phyloP scores from a whole-genome alignment of 2,113 vertebrate genomes.

The Brachyhypopomus gauderio region DNA sequence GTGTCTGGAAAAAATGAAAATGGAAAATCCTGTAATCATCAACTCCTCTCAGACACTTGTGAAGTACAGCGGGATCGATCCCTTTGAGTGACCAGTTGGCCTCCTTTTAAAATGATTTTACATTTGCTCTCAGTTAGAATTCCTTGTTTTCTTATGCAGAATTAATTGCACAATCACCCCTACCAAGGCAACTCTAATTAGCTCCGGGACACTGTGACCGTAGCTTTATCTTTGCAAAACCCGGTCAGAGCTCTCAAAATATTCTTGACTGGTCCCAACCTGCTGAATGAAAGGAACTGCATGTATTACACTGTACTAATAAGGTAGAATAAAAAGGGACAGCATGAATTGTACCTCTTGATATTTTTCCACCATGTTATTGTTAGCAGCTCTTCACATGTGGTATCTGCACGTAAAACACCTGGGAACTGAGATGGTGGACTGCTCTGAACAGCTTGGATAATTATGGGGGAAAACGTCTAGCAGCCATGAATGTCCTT shows the following conservation, averaged over 20 bases:
- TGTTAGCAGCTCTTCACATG: conserved; percentile 5
- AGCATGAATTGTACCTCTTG: neutral
- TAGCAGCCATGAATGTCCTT: neutral
- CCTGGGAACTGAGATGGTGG: neutral
- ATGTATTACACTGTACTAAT: neutral
- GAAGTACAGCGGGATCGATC: neutral
- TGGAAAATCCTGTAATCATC: neutral
- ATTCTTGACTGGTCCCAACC: neutral
- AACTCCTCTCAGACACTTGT: neutral
- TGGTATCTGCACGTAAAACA: conserved; percentile 2
- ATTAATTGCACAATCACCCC: conserved; percentile 4
- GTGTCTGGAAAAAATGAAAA: neutral
- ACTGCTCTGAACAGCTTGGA: neutral
- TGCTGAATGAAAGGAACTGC: neutral
- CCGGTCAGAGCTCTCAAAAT: neutral
- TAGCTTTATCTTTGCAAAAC: neutral
- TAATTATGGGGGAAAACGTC: neutral
- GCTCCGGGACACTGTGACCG: neutral
- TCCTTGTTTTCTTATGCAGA: neutral
- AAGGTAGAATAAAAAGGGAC: neutral
- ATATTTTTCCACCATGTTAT: conserved; percentile 2
- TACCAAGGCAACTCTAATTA: neutral
- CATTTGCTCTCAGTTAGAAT: neutral
- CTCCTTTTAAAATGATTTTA: neutral
- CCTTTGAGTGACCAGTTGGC: neutral